Conservation (phyloP, 2,113 vertebrate species). For the Cryptotis parvus region DNA sequence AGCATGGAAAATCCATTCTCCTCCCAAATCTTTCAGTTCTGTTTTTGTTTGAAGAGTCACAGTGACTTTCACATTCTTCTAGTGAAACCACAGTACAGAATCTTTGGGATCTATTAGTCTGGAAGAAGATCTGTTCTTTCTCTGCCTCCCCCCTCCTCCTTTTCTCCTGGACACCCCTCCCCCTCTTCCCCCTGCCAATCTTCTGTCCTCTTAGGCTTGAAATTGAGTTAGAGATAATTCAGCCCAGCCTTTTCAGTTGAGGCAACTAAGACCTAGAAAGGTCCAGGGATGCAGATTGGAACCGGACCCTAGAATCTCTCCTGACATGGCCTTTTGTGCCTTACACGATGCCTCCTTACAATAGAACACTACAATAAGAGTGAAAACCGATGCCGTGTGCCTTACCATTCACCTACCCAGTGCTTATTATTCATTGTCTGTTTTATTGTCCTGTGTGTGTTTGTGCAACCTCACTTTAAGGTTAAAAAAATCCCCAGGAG, state of each 20-base stretch:
- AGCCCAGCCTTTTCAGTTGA: background rate
- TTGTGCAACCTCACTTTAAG: too few species aligned
- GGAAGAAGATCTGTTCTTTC: background rate
- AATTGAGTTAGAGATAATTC: background rate
- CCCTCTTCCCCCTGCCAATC: too few species aligned
- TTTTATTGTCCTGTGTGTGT: too few species aligned
- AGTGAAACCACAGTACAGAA: background rate
- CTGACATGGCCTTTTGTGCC: background rate
- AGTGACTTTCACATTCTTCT: background rate
- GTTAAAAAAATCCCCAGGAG: too few species aligned
- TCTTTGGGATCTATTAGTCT: background rate
- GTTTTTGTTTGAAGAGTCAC: background rate
- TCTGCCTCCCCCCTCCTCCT: background rate
- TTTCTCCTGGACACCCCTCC: too few species aligned
- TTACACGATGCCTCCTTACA: background rate
- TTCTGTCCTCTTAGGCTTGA: background rate
- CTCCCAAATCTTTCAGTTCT: constrained; percentile 1
- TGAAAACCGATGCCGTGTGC: background rate
- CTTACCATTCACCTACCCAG: background rate
- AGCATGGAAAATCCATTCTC: background rate
- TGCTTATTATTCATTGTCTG: background rate
- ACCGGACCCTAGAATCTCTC: background rate
- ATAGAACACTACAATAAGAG: background rate
- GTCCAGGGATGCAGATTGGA: background rate
- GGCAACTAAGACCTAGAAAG: background rate